Evolutionary conservation across 2,888 invertebrate genomes (phyloP).

Genomic region (Esperia sulphurella): DNA sequence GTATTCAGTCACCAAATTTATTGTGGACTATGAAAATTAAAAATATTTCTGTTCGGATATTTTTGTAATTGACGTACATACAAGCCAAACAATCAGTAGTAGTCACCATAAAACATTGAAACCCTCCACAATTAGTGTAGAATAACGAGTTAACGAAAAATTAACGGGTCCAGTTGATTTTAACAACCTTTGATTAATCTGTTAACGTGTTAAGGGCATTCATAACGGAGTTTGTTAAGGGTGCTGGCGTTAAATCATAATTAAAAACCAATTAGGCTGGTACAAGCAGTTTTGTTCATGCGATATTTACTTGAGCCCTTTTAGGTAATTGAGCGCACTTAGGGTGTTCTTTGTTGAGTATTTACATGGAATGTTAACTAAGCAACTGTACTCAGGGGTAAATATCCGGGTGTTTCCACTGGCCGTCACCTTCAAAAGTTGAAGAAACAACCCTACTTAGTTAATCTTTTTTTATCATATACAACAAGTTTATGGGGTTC

Average conservation of each 20-base stretch:
- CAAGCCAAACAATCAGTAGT: no score
- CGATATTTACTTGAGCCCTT: slow-evolving; percentile 29
- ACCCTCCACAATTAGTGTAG: no score
- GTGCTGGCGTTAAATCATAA: slow-evolving; percentile 28
- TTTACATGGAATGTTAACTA: background rate
- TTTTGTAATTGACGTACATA: no score
- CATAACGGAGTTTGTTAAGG: slow-evolving; percentile 14
- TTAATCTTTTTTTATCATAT: no score
- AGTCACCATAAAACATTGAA: no score
- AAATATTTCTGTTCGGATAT: slow-evolving; percentile 3
- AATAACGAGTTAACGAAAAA: slow-evolving; percentile 25
- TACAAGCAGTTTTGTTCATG: slow-evolving; percentile 15
- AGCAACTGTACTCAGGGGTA: no score
- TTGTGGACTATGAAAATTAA: no score
- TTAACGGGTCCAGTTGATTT: slow-evolving; percentile 18
- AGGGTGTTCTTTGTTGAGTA: background rate
- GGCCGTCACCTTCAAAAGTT: no score
- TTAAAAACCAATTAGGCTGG: slow-evolving; percentile 39
- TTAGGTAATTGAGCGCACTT: slow-evolving; percentile 22
- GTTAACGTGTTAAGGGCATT: slow-evolving; percentile 14
- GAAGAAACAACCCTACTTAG: no score
- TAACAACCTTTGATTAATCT: slow-evolving; percentile 29
- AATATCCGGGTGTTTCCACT: no score
- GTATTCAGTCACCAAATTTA: no score
- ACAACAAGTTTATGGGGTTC: no score